Percentiles rank a stretch among this genome's conserved stretches.
These are phyloP conservation scores for Muscina levida DNA, from an alignment of 2,888 invertebrate genomes.

Conservation along the genomic window DNA sequence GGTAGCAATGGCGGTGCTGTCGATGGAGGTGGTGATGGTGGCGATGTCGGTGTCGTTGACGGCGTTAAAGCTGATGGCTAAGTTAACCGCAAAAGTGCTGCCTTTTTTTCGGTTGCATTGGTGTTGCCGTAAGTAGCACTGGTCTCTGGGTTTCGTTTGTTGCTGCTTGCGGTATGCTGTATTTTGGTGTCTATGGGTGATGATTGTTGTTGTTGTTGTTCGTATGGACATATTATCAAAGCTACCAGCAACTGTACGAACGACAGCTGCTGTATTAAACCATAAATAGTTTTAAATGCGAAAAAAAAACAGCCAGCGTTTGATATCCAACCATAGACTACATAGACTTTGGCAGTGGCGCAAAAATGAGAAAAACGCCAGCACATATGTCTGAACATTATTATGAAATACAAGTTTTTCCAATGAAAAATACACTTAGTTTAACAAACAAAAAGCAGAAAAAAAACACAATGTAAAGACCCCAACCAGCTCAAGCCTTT, in stretches of 20 bases:
- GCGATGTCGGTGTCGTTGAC: not conserved
- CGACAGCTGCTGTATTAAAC: constrained; percentile 64
- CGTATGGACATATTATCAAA: constrained; percentile 39
- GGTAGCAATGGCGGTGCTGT: constrained; percentile 5
- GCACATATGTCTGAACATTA: constrained; percentile 57
- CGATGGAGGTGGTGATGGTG: not conserved
- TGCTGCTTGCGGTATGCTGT: not conserved
- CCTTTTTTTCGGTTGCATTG: constrained; percentile 1
- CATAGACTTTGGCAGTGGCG: constrained; percentile 61
- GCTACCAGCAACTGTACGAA: constrained; percentile 5
- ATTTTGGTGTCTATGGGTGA: not conserved
- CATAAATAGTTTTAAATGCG: constrained; percentile 61
- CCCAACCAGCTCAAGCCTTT: constrained; percentile 30
- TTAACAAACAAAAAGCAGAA: constrained; percentile 41
- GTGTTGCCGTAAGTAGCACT: constrained; percentile 9
- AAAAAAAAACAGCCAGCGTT: constrained; percentile 42
- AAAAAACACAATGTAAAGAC: constrained; percentile 26
- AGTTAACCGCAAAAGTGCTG: not conserved
- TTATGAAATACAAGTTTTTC: constrained; percentile 62
- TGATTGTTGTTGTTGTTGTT: constrained; percentile 28
- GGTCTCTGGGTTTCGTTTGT: not conserved
- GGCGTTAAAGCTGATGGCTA: not conserved
- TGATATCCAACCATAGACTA: constrained; percentile 57
- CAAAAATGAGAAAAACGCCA: constrained; percentile 27
- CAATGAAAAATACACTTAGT: constrained; percentile 23